Percentiles rank a stretch among this genome's conserved stretches.
Conservation (phyloP, 2,888 invertebrate genomes). For the Hemistola chrysoprasaria region DNA sequence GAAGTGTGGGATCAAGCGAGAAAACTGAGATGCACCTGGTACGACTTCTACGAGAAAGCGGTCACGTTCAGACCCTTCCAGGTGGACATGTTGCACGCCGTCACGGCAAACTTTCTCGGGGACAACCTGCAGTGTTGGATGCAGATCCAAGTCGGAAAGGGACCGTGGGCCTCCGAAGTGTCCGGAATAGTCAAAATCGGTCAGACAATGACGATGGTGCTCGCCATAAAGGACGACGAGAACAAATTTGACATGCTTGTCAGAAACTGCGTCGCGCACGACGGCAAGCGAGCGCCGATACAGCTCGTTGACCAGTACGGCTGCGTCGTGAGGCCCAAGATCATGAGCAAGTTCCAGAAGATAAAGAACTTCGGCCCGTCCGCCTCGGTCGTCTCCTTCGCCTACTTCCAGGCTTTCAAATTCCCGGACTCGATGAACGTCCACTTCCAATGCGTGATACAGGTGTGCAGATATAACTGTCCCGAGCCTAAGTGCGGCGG, state of each 20-base stretch:
- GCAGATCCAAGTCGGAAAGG: conserved; percentile 98
- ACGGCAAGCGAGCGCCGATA: conserved; percentile 95
- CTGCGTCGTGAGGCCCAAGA: conserved; percentile 95
- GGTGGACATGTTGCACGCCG: conserved; percentile 97
- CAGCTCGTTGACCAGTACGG: conserved; percentile 96
- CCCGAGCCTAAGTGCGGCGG: conserved; percentile 95
- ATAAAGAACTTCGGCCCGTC: conserved; percentile 97
- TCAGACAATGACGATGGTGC: conserved; percentile 98
- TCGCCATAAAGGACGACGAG: conserved; percentile 97
- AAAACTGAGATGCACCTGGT: conserved; percentile 96
- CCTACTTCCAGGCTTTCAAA: conserved; percentile 98
- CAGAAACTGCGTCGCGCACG: conserved; percentile 96
- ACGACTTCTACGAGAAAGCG: conserved; percentile 97
- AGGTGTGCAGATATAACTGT: conserved; percentile 96
- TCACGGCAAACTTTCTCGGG: conserved; percentile 96
- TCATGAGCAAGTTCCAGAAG: conserved; percentile 97
- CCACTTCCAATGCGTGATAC: conserved; percentile 98
- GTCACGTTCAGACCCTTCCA: conserved; percentile 97
- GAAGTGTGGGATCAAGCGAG: conserved; percentile 98
- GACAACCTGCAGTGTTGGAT: conserved; percentile 98
- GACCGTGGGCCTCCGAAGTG: conserved; percentile 98
- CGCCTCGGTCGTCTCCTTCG: conserved; percentile 96
- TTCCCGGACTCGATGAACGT: conserved; percentile 99
- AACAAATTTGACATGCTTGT: conserved; percentile 98
- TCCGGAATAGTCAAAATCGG: conserved; percentile 98